Base-by-base conservation (phyloP, 2,113 vertebrate genomes). In the Cryptomyrus ogoouensis region DNA sequence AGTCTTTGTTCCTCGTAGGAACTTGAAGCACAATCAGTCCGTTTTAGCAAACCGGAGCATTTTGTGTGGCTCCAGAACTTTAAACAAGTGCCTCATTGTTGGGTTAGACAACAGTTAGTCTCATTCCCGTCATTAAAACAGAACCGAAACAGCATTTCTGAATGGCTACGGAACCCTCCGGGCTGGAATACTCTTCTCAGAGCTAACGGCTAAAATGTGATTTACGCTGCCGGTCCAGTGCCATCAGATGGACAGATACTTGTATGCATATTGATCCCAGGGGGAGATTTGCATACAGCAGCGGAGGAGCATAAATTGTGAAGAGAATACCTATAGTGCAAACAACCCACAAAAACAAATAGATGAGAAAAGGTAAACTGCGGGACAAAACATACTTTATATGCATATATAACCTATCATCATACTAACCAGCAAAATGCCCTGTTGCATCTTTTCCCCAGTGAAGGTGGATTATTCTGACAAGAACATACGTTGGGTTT, bases 381-480 rank as follows among this genome's bases (percentile, higher is more conserved):
- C 27, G 19, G n/a, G 47, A 53, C 31, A 56, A 21, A 87, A 35
- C 7, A 17, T 21, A 13, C 85, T 27, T 27, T 49, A 49, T 47
- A 27, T 15, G 27, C 15, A 87, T 50, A 83, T 86, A 21, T 50
- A 86, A 86, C 24, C 17, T 19, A 52, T 87, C 24, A 70, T 70
- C 13, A 31, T 70, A 70, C 62, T 70, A 70, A 70, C 62, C 62
- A 31, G 27, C 10, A 70, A 70, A 56, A 70, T 53, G 49, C 49
- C 44, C 84, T 87, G 84, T 52, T 87, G 46, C 49, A 19, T 50
- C 46, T 87, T 50, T 87, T 87, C 74, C 39, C 44, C 85, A 87
- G 10, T 87, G n/a, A 87, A 53, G 85, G 24, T 50, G 49, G 27
- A 31, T 87, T 87, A 19, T 87, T 31, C 27, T 52, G 49, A 87